These are phyloP conservation scores for Micrastur ruficollis DNA, from an alignment of 2,797 vertebrate genomes.

Conservation along the genomic window DNA sequence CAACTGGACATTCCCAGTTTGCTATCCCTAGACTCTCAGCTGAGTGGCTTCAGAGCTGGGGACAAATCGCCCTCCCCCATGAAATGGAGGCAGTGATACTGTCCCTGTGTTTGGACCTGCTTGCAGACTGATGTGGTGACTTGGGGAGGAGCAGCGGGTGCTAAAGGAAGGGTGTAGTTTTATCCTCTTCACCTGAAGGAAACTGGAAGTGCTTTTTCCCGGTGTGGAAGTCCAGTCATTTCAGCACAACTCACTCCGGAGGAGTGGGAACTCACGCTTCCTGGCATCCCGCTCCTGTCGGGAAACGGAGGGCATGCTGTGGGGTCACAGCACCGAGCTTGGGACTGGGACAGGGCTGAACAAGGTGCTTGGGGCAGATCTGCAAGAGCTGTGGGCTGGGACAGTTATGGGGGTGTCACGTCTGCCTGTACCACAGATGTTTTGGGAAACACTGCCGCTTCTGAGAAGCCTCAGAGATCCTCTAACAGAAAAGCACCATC, in stretches of 20 bases:
- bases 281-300: accelerated
- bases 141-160: accelerated
- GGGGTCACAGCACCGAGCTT: accelerated
- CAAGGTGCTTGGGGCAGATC: accelerated
- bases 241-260: neutral
- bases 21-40: neutral
- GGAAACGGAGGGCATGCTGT: neutral
- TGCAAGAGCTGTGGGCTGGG: neutral
- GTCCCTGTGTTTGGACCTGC: neutral
- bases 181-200: neutral
- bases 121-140: neutral
- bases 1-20: neutral
- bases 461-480: neutral
- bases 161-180: neutral
- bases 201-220: neutral
- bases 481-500: neutral
- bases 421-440: neutral
- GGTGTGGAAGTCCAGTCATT: neutral
- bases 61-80: neutral
- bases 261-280: neutral
- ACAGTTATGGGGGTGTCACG: neutral
- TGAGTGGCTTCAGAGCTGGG: neutral
- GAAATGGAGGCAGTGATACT: neutral
- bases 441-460: neutral
- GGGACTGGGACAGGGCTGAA: neutral